Evolutionary conservation across 2,113 vertebrate species (phyloP).

Genomic region (Misgurnus mizolepis): DNA sequence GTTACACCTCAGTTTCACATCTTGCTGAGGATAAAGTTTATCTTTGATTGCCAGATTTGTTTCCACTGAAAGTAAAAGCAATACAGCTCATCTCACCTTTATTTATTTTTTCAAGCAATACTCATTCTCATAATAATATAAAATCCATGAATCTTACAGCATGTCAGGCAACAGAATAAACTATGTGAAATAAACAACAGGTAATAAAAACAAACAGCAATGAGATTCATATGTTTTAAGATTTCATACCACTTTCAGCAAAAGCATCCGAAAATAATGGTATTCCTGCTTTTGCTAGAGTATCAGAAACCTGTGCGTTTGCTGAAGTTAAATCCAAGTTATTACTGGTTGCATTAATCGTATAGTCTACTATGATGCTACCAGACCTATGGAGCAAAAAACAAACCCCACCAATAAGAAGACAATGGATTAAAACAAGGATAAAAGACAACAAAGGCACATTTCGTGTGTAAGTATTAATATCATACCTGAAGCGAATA

Average conservation of each 20-base stretch:
- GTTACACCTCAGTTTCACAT: constrained; percentile 13
- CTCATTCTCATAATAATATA: background rate
- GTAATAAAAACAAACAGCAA: no score
- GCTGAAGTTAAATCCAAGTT: background rate
- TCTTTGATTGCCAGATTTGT: background rate
- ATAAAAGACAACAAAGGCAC: background rate
- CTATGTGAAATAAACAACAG: no score
- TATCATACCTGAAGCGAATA: no score
- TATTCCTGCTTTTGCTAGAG: background rate
- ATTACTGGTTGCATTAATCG: constrained; percentile 33
- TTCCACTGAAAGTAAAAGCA: constrained; percentile 5
- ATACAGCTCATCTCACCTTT: background rate
- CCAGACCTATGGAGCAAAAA: constrained; percentile 58
- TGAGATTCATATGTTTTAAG: no score
- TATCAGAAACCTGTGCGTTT: constrained; percentile 27
- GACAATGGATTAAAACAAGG: background rate
- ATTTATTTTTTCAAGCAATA: no score
- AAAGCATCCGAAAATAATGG: background rate
- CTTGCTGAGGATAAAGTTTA: constrained; percentile 25
- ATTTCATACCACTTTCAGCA: constrained; percentile 29
- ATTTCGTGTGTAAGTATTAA: no score
- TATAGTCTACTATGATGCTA: constrained; percentile 62
- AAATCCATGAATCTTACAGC: no score
- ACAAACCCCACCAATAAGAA: constrained; percentile 1
- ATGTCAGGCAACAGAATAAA: no score